Percentiles rank a stretch among this genome's conserved stretches.
Conservation (phyloP, 2,797 vertebrate species). For the Mallotus villosus region DNA sequence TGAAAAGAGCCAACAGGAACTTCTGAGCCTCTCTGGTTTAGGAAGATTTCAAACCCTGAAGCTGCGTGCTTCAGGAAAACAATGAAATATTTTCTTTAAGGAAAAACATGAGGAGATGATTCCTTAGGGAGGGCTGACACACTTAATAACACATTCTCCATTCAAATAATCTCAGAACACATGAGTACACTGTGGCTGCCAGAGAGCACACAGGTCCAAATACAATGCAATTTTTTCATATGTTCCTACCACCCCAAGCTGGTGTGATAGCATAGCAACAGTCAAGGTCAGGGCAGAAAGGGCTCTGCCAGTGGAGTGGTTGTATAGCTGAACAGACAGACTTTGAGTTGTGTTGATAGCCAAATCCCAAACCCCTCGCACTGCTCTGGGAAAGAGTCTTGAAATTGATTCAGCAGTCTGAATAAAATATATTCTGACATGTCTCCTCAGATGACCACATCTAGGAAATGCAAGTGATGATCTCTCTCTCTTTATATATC, state of each 20-base stretch:
- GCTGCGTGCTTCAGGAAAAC: no score
- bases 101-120: no score
- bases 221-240: no score
- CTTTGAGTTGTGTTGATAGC: background rate
- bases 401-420: slow-evolving; percentile 13
- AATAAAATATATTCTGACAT: slow-evolving; percentile 5
- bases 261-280: background rate
- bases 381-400: slow-evolving; percentile 1
- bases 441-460: slow-evolving; percentile 2
- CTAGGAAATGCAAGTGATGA: background rate
- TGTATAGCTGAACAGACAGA: background rate
- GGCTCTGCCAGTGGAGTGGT: no score
- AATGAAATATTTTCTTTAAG: no score
- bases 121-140: no score
- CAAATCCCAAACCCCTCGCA: background rate
- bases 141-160: no score
- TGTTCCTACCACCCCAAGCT: background rate
- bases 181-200: background rate
- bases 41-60: no score
- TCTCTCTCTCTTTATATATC: background rate
- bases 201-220: background rate
- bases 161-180: no score
- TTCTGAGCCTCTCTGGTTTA: no score
- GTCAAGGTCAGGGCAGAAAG: background rate
- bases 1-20: no score